A percentile compares a stretch with the other conserved stretches of the same genome.
Conservation (phyloP, 2,113 vertebrate genomes). For the Oncorhynchus clarkii region DNA sequence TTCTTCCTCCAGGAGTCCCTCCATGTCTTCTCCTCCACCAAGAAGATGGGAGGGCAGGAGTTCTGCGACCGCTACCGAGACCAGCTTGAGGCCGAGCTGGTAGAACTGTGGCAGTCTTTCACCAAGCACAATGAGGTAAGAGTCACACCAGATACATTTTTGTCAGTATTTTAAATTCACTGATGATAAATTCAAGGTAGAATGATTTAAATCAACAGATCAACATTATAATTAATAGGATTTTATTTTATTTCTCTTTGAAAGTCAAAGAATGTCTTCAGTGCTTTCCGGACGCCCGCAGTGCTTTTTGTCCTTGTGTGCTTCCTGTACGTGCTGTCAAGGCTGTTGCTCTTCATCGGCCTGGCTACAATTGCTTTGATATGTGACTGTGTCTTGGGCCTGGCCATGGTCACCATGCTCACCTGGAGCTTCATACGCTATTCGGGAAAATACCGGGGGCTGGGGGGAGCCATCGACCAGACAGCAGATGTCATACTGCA, state of each 20-base stretch:
- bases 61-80: constrained; percentile 81
- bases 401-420: constrained; percentile 80
- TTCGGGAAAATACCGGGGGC: constrained; percentile 80
- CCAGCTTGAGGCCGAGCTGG: constrained; percentile 77
- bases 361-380: constrained; percentile 75
- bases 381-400: constrained; percentile 79
- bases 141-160: too few relatives aligned
- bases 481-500: constrained; percentile 78
- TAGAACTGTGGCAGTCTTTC: constrained; percentile 73
- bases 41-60: constrained; percentile 89
- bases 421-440: constrained; percentile 88
- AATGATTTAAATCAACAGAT: background rate
- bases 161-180: background rate
- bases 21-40: constrained; percentile 77
- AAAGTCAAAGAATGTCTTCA: constrained; percentile 88
- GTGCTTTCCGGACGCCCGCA: constrained; percentile 85
- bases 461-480: constrained; percentile 83
- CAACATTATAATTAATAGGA: background rate
- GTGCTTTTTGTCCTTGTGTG: constrained; percentile 82
- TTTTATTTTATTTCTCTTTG: constrained; percentile 8
- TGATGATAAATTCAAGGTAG: background rate
- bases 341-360: constrained; percentile 79
- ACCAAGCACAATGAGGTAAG: constrained; percentile 79
- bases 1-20: constrained; percentile 69
- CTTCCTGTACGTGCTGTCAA: constrained; percentile 79